These are phyloP conservation scores for Toxotes jaculatrix DNA, from an alignment of 2,113 vertebrate genomes.

Conservation along the genomic window DNA sequence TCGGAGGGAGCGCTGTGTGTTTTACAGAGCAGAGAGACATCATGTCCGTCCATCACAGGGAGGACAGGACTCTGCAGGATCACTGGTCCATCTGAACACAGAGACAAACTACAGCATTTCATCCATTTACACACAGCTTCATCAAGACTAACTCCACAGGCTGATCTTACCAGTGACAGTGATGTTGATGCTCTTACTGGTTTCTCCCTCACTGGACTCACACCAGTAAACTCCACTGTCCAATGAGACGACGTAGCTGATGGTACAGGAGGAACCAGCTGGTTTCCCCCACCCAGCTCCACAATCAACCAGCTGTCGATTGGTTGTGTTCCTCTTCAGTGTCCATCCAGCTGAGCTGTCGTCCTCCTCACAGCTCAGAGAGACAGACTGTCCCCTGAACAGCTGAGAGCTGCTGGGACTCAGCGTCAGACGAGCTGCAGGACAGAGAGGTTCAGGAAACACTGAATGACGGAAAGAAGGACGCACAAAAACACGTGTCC, in stretches of 20 bases:
- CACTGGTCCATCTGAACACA: background rate
- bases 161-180: conserved; percentile 30
- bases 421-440: too few relatives aligned
- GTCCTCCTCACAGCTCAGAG: conserved; percentile 14
- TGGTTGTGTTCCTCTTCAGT: conserved; percentile 24
- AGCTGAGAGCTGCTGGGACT: too few relatives aligned
- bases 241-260: too few relatives aligned
- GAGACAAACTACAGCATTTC: conserved; percentile 2
- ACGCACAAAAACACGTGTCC: too few relatives aligned
- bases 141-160: background rate
- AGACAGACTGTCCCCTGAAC: background rate
- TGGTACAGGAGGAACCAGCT: conserved; percentile 2
- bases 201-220: conserved; percentile 32
- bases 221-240: conserved; percentile 48
- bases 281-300: background rate
- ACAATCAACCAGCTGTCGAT: background rate
- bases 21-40: background rate
- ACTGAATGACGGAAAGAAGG: too few relatives aligned
- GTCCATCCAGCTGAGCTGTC: conserved; percentile 26
- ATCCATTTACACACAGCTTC: conserved; percentile 19
- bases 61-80: conserved; percentile 43
- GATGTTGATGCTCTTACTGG: conserved; percentile 29
- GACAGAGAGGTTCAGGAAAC: too few relatives aligned
- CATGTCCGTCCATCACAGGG: conserved; percentile 33
- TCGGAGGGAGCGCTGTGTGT: background rate